Conservation (phyloP, 2,888 invertebrate genomes). For the Temnothorax rugatulus region DNA sequence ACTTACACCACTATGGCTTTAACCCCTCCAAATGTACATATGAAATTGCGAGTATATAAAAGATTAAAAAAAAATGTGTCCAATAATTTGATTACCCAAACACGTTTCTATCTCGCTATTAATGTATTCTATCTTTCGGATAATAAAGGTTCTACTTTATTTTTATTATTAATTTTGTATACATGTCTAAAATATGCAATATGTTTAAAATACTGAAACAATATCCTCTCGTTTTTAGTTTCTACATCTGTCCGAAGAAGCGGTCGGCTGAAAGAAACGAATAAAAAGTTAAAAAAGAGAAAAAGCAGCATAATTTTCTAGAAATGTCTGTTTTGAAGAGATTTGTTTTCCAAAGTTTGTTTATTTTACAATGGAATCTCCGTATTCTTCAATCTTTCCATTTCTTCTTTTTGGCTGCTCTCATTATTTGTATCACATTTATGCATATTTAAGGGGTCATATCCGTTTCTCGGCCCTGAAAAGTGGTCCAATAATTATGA, state of each 20-base stretch:
- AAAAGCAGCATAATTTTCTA: not conserved
- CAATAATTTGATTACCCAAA: not conserved
- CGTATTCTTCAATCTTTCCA: not conserved
- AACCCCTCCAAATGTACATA: no score
- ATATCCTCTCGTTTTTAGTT: conserved; percentile 39
- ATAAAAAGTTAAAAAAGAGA: not conserved
- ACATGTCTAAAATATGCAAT: conserved; percentile 1
- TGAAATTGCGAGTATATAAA: not conserved
- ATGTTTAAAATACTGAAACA: conserved; percentile 12
- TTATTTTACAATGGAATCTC: conserved; percentile 17
- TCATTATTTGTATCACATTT: not conserved
- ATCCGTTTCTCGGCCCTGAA: no score
- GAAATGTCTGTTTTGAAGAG: not conserved
- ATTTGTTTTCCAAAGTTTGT: not conserved
- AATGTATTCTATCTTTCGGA: not conserved
- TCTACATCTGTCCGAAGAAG: conserved; percentile 52
- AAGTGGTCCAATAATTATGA: no score
- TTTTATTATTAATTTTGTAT: not conserved
- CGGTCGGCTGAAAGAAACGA: conserved; percentile 48
- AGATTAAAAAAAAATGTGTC: not conserved
- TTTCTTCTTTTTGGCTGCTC: not conserved
- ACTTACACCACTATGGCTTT: no score
- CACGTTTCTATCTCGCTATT: not conserved
- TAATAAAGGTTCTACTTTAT: conserved; percentile 23
- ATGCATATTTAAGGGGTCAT: not conserved